Conservation (phyloP, 2,113 vertebrate species). For the Megaceryle torquata region DNA sequence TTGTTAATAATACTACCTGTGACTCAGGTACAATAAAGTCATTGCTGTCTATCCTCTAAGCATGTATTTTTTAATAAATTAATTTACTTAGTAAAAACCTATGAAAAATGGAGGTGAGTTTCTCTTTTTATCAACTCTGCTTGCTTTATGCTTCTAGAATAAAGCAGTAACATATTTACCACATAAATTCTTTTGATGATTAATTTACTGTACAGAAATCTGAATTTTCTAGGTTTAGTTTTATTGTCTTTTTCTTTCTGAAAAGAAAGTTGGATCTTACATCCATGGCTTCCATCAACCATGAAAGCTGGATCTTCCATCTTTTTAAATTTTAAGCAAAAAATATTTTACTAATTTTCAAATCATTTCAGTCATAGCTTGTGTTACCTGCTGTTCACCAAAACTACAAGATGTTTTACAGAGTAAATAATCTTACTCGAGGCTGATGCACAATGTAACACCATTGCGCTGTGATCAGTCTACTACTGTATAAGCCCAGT, state of each 20-base stretch:
- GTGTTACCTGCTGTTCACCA: too few species aligned
- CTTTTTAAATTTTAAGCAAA: neutral
- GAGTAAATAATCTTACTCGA: neutral
- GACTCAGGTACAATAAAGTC: neutral
- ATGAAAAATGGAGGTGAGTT: neutral
- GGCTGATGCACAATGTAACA: neutral
- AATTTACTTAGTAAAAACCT: neutral
- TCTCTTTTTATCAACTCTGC: neutral
- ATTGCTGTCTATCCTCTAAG: neutral
- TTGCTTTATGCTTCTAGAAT: neutral
- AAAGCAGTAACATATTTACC: neutral
- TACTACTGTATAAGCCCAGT: neutral
- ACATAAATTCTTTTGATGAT: neutral
- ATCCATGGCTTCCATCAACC: too few species aligned
- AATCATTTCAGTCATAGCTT: neutral
- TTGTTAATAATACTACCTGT: too few species aligned
- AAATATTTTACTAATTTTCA: neutral
- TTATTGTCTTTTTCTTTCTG: neutral
- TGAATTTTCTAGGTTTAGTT: neutral
- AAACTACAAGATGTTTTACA: neutral
- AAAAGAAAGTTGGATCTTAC: neutral
- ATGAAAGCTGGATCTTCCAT: neutral
- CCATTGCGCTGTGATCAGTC: neutral
- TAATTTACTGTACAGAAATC: neutral
- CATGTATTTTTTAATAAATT: neutral